These are phyloP conservation scores for Turritopsis rubra DNA, from an alignment of 30 jellyfish, hydroid and myxozoan genomes.

Conservation along the genomic window DNA sequence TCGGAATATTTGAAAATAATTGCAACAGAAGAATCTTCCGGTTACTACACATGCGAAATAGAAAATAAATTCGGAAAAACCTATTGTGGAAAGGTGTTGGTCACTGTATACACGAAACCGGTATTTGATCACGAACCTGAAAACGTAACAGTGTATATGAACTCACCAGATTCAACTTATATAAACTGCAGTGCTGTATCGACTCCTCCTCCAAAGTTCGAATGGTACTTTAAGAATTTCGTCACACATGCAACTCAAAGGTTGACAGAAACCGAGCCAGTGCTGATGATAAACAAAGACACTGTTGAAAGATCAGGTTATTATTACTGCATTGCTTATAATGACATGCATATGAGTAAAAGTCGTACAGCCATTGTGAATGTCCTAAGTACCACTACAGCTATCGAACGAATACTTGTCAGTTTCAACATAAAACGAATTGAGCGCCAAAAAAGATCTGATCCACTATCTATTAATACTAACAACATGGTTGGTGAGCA, in stretches of 20 bases:
- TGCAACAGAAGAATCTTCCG: conserved; percentile 5
- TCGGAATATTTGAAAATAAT: background rate
- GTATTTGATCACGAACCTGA: conserved; percentile 34
- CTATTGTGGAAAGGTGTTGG: conserved; percentile 18
- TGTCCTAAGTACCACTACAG: conserved; percentile 13
- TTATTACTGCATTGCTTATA: conserved; percentile 42
- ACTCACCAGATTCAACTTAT: conserved; percentile 24
- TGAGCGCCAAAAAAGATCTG: background rate
- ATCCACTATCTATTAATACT: background rate
- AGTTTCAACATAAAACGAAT: background rate
- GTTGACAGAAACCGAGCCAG: conserved; percentile 22
- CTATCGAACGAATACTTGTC: conserved; percentile 23
- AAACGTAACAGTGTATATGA: conserved; percentile 13
- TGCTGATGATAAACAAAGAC: conserved; percentile 26
- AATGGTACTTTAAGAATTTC: conserved; percentile 40
- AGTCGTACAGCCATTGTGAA: conserved; percentile 52
- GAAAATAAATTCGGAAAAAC: conserved; percentile 49
- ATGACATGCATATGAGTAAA: conserved; percentile 25
- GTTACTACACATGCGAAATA: conserved; percentile 38
- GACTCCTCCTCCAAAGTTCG: conserved; percentile 26
- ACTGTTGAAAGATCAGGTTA: conserved; percentile 45
- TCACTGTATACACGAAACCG: conserved; percentile 29
- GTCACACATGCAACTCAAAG: background rate
- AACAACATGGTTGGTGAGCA: conserved; percentile 7
- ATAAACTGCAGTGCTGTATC: conserved; percentile 47